A percentile compares a stretch with the other conserved stretches of the same genome.
These are phyloP conservation scores for Phoenicopterus ruber DNA, from an alignment of 2,113 vertebrate genomes.

Conservation along the genomic window DNA sequence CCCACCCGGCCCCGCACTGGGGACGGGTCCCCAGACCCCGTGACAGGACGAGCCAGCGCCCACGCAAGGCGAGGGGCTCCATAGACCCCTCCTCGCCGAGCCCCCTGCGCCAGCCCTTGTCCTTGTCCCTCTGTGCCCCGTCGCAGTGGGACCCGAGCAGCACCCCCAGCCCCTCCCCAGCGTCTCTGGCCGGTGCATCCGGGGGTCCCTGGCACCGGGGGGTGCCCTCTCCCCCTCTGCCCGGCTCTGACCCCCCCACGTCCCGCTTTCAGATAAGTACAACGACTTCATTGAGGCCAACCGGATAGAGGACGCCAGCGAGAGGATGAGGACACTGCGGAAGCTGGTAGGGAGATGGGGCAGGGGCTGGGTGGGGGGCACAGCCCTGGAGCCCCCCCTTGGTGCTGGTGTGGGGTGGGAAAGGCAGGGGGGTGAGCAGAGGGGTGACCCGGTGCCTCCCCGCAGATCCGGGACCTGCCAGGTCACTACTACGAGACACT, in stretches of 20 bases:
- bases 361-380: not conserved
- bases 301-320: constrained; percentile 86
- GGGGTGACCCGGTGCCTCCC: not conserved
- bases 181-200: accelerated
- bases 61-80: not conserved
- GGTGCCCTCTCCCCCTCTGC: not conserved
- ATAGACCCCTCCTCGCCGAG: no score
- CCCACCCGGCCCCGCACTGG: not conserved
- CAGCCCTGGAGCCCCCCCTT: accelerated
- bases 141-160: not conserved
- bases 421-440: accelerated
- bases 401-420: not conserved
- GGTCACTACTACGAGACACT: constrained; percentile 93
- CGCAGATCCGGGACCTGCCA: constrained; percentile 91
- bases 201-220: accelerated
- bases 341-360: constrained; percentile 80
- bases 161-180: not conserved
- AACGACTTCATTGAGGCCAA: constrained; percentile 97
- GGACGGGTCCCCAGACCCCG: not conserved
- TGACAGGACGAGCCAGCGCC: accelerated
- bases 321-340: constrained; percentile 89
- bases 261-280: constrained; percentile 84
- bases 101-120: not conserved
- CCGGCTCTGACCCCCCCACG: accelerated
- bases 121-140: not conserved